Evolutionary conservation across 1,140 invertebrate genomes (phyloP).

Genomic region (Protaetia brevitarsis): DNA sequence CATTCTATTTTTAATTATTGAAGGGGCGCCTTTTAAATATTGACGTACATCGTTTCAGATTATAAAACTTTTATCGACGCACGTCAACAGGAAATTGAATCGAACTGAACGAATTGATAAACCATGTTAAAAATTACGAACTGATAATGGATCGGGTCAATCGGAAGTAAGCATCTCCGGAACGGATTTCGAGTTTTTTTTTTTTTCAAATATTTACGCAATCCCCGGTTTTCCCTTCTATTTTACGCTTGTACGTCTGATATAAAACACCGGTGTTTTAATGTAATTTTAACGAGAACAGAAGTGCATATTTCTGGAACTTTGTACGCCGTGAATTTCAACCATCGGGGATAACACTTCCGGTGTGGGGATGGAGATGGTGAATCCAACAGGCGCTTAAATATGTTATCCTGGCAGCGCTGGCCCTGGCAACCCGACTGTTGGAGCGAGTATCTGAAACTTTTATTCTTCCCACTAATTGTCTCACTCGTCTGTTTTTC

Average conservation of each 20-base stretch:
- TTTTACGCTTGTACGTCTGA: constrained; percentile 31
- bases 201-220: background rate
- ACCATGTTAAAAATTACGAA: constrained; percentile 40
- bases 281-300: constrained; percentile 45
- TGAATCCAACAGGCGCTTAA: constrained; percentile 26
- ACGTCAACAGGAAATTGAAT: constrained; percentile 37
- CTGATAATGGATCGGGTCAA: constrained; percentile 32
- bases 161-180: constrained; percentile 30
- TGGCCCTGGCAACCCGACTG: background rate
- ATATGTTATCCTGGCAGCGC: constrained; percentile 11
- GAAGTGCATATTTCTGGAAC: constrained; percentile 37
- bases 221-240: constrained; percentile 23
- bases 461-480: constrained; percentile 21
- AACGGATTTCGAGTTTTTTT: background rate
- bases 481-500: background rate
- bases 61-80: constrained; percentile 30
- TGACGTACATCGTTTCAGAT: constrained; percentile 11
- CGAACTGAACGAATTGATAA: constrained; percentile 40
- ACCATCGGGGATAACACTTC: constrained; percentile 21
- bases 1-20: constrained; percentile 36
- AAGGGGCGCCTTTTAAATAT: constrained; percentile 23
- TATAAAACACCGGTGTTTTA: constrained; percentile 39
- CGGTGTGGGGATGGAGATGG: no score
- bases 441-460: background rate
- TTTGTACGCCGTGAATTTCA: constrained; percentile 28